Conservation (phyloP, 2,888 invertebrate genomes). For the Andrena fulva region DNA sequence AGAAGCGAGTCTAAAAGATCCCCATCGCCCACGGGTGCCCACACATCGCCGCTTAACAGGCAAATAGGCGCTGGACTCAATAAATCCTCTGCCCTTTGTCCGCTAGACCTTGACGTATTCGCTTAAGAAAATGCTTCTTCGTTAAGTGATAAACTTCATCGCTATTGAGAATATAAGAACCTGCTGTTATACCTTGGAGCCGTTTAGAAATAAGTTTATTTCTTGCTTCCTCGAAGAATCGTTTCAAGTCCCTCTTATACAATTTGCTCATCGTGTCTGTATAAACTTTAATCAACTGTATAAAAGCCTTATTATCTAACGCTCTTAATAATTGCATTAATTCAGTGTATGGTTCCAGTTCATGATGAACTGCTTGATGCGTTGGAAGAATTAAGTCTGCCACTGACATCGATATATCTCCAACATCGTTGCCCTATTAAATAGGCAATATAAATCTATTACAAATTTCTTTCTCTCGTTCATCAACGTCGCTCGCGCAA, state of each 20-base stretch:
- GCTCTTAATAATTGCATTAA: constrained; percentile 96
- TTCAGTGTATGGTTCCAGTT: constrained; percentile 94
- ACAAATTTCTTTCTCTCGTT: background rate
- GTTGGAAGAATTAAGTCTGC: constrained; percentile 90
- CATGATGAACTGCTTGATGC: constrained; percentile 92
- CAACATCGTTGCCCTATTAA: constrained; percentile 89
- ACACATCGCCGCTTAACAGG: constrained; percentile 79
- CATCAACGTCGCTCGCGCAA: background rate
- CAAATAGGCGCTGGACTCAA: constrained; percentile 81
- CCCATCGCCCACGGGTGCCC: constrained; percentile 82
- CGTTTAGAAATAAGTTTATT: constrained; percentile 80
- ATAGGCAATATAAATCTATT: constrained; percentile 25
- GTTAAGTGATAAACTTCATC: constrained; percentile 22
- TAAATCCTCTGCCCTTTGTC: constrained; percentile 80
- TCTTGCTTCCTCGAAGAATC: constrained; percentile 91
- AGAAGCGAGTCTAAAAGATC: constrained; percentile 88
- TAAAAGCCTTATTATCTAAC: constrained; percentile 93
- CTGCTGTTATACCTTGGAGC: constrained; percentile 71
- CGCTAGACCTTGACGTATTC: constrained; percentile 78
- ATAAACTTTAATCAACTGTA: constrained; percentile 93
- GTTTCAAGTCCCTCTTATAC: constrained; percentile 94
- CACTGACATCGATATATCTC: constrained; percentile 85
- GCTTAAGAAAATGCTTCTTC: constrained; percentile 62
- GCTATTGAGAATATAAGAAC: constrained; percentile 15
- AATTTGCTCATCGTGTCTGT: constrained; percentile 93